These are phyloP conservation scores for Catajapyx aquilonaris DNA, from an alignment of 1,140 invertebrate species.

Conservation along the genomic window DNA sequence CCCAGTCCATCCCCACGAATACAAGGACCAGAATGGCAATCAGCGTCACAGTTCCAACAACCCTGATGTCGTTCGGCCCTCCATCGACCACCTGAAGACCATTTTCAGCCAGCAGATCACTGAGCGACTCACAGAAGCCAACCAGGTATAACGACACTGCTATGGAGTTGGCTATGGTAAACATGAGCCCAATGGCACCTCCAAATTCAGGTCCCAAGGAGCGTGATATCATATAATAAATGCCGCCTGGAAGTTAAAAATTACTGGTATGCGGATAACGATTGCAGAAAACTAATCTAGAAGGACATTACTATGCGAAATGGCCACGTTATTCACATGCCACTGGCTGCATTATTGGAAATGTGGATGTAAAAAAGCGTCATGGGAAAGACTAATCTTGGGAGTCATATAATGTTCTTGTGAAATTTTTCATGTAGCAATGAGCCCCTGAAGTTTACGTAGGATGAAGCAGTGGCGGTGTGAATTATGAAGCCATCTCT, in stretches of 20 bases:
- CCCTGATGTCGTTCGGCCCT: conserved; percentile 21
- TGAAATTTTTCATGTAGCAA: too few species aligned
- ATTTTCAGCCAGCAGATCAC: conserved; percentile 19
- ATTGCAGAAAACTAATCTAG: too few species aligned
- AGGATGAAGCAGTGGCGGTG: too few species aligned
- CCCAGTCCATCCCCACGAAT: conserved; percentile 27
- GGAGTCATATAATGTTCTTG: too few species aligned
- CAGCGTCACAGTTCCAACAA: conserved; percentile 19
- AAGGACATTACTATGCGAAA: too few species aligned
- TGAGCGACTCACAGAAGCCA: conserved; percentile 37
- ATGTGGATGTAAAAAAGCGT: too few species aligned
- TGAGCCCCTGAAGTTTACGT: too few species aligned
- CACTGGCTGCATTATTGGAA: too few species aligned
- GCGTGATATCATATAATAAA: conserved; percentile 38
- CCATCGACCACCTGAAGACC: conserved; percentile 16
- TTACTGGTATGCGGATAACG: too few species aligned
- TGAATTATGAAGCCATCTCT: too few species aligned
- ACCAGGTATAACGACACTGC: conserved; percentile 40
- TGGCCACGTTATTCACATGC: too few species aligned
- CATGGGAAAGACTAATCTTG: too few species aligned
- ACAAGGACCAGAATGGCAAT: conserved; percentile 21
- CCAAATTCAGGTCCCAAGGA: conserved; percentile 43
- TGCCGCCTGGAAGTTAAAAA: conserved; percentile 32
- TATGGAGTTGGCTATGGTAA: conserved; percentile 38
- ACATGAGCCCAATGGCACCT: conserved; percentile 39